Conservation (phyloP, 2,113 vertebrate species). For the Hucho hucho region DNA sequence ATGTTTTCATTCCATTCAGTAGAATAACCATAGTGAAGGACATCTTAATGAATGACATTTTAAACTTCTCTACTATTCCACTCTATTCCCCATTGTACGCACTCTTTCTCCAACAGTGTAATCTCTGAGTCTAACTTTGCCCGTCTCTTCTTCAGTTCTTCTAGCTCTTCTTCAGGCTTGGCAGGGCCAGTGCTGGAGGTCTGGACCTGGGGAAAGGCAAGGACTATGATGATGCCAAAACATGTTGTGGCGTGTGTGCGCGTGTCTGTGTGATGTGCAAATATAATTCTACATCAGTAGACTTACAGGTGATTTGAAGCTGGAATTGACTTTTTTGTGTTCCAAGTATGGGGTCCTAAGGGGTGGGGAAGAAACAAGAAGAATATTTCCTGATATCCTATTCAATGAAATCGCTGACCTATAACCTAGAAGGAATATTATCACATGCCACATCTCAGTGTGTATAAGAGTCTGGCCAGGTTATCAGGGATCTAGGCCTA, state of each 20-base stretch:
- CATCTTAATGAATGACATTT: no score
- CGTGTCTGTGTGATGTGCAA: neutral
- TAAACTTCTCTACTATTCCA: no score
- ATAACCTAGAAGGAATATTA: neutral
- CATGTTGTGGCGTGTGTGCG: conserved; percentile 42
- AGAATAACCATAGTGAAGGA: no score
- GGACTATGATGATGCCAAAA: neutral
- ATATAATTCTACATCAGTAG: neutral
- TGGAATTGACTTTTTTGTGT: conserved; percentile 61
- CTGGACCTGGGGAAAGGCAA: conserved; percentile 60
- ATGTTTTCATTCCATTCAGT: no score
- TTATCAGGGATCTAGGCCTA: no score
- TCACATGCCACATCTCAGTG: neutral
- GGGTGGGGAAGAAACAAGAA: conserved; percentile 1
- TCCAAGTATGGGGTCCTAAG: conserved; percentile 62
- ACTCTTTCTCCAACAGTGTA: conserved; percentile 69
- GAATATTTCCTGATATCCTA: neutral
- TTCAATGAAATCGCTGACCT: neutral
- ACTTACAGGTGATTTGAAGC: conserved; percentile 78
- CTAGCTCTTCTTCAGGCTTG: conserved; percentile 60
- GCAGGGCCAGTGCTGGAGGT: neutral
- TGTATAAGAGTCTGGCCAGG: neutral
- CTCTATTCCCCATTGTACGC: conserved; percentile 45
- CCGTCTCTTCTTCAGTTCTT: conserved; percentile 59
- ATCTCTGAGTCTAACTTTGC: conserved; percentile 69